Evolutionary conservation across 2,888 invertebrate species (phyloP).

Genomic region (Chymomyza fuscimana): DNA sequence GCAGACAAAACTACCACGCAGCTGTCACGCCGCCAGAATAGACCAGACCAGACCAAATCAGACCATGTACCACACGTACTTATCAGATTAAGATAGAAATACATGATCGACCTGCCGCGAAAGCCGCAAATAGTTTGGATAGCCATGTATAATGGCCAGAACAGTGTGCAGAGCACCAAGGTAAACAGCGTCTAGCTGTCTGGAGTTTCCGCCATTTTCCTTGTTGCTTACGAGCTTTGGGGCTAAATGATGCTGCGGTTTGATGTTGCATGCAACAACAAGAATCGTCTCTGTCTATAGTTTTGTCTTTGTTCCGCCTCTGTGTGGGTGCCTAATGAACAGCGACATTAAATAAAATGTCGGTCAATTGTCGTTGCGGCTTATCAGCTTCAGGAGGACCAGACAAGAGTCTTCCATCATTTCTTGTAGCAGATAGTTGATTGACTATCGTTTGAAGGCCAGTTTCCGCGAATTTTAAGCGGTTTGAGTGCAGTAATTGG

Average conservation of each 20-base stretch:
- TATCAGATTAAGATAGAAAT: slow-evolving; percentile 67
- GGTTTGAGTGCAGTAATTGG: slow-evolving; percentile 58
- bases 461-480: background rate
- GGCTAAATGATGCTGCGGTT: slow-evolving; percentile 49
- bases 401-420: slow-evolving; percentile 40
- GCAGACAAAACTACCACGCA: background rate
- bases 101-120: slow-evolving; percentile 50
- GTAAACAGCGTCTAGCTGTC: background rate
- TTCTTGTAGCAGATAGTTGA: background rate
- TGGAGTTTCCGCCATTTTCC: slow-evolving; percentile 27
- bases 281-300: background rate
- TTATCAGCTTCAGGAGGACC: slow-evolving; percentile 38
- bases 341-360: slow-evolving; percentile 69
- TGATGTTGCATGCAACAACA: background rate
- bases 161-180: background rate
- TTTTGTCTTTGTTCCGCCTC: background rate
- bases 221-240: slow-evolving; percentile 35
- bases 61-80: slow-evolving; percentile 40
- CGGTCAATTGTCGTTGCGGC: slow-evolving; percentile 68
- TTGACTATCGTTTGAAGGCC: no score
- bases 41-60: background rate
- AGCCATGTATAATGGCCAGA: slow-evolving; percentile 37
- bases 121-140: background rate
- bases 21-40: slow-evolving; percentile 38
- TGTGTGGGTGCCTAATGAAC: slow-evolving; percentile 58